Base-by-base conservation (phyloP, 1,140 invertebrate species). In the Arctopsyche grandis region DNA sequence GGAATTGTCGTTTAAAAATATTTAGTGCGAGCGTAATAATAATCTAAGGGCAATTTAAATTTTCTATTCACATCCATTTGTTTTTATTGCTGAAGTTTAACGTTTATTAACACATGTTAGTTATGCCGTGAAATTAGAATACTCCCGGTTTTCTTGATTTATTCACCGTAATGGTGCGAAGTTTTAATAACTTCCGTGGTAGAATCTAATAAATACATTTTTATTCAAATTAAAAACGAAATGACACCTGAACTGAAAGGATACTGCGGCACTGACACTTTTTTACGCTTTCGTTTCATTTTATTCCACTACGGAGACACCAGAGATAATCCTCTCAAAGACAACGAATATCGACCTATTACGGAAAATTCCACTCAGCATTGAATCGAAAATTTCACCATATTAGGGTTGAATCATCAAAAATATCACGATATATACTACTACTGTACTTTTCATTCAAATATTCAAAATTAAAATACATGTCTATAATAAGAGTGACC, bases 21-120 rank as follows among this genome's bases (percentile, higher is more conserved):
- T 52, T 52, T 14, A 52, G 48, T 16, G 48, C 48, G 48, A 16
- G 12, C 48, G 14, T 66, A 66, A 22, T 66, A 66, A 19, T 66
- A 66, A 66, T 66, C 9, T 29, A 22, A 9, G 14, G 63, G 63
- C 10, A 66, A 66, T 66, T 26, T 26, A 66, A 66, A 66, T 24
- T 24, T 52, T 52, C 48, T 16, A 16, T 12, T 52, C 48, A 16
- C 48, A 22, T 24, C 9, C 24, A 14, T n/a, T 26, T 3, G 21
- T 66, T 66, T 66, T 26, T 66, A 26, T 66, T 66, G 24, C 10
- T 24, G 16, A 60, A 60, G 16, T 60, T 26, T 66, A 29, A 66
- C 14, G 63, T 26, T 12, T 26, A 9, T 66, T 22, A 21, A 60
- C 58, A 24, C n/a, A 60, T 60, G 21, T 52, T 52, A 52, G 48